phyloP scores from a whole-genome alignment of 1,140 invertebrate species.

The Leptonema lineaticorne region DNA sequence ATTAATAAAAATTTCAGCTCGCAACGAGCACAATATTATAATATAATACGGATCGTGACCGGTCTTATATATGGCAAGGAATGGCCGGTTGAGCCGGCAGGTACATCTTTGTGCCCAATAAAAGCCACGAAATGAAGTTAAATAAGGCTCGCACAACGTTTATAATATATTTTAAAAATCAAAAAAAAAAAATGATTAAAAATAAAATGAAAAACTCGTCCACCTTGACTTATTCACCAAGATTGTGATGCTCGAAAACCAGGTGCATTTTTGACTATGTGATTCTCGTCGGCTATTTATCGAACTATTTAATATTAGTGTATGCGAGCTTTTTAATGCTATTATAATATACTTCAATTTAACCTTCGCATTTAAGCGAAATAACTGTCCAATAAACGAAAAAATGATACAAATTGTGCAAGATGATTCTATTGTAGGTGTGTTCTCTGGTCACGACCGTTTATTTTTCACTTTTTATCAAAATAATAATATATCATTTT shows the following conservation, averaged over 20 bases:
- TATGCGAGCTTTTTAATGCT: too few species aligned
- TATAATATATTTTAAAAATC: too few species aligned
- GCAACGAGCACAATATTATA: too few species aligned
- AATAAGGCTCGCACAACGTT: too few species aligned
- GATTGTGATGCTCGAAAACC: background rate
- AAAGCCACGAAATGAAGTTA: background rate
- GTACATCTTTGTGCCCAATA: background rate
- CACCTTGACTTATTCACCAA: slow-evolving; percentile 18
- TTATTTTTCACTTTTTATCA: too few species aligned
- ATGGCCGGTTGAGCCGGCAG: slow-evolving; percentile 1
- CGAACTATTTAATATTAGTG: too few species aligned
- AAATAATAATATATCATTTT: too few species aligned
- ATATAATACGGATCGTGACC: too few species aligned
- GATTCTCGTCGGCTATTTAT: background rate
- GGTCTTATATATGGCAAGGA: background rate
- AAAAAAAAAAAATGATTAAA: background rate
- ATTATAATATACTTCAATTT: too few species aligned
- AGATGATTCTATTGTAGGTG: too few species aligned
- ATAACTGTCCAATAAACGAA: background rate
- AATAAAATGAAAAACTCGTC: slow-evolving; percentile 13
- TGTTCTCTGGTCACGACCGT: background rate
- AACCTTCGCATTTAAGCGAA: slow-evolving; percentile 1
- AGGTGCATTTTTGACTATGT: slow-evolving; percentile 1
- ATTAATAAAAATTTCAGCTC: too few species aligned
- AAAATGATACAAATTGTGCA: too few species aligned